Percentiles rank a stretch among this genome's conserved stretches.
These are phyloP conservation scores for Dromococcyx pavoninus DNA, from an alignment of 2,797 vertebrate species.

Conservation along the genomic window DNA sequence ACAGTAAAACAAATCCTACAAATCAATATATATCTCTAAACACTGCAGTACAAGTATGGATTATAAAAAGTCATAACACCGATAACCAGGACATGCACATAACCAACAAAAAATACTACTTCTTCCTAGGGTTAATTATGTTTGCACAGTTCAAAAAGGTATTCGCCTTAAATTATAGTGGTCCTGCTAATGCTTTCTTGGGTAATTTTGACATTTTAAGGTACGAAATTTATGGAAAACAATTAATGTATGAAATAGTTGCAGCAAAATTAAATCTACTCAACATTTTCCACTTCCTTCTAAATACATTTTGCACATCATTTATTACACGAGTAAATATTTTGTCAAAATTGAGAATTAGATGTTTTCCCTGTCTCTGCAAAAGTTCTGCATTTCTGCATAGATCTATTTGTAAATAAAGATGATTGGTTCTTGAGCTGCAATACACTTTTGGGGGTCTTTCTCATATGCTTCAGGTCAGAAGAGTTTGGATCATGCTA, in stretches of 20 bases:
- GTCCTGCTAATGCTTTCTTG: not conserved
- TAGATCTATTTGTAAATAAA: not conserved
- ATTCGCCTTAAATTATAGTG: slow-evolving; percentile 29
- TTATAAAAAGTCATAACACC: not conserved
- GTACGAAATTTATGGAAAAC: not conserved
- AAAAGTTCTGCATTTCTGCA: not conserved
- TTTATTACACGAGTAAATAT: not conserved
- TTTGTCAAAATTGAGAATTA: not conserved
- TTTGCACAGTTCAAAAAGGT: slow-evolving; percentile 20
- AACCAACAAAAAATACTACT: slow-evolving; percentile 29
- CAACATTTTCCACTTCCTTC: slow-evolving; percentile 10
- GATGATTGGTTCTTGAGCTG: not conserved
- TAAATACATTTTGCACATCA: not conserved
- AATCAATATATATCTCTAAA: slow-evolving; percentile 54
- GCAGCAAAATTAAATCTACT: slow-evolving; percentile 18
- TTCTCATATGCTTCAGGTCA: not conserved
- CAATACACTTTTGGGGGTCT: not conserved
- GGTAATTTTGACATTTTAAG: slow-evolving; percentile 32
- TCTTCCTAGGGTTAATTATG: slow-evolving; percentile 43
- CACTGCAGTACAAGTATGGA: not conserved
- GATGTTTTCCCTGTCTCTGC: not conserved
- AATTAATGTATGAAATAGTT: slow-evolving; percentile 11
- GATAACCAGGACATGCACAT: not conserved
- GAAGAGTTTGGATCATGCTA: not conserved
- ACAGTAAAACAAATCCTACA: slow-evolving; percentile 38